Percentiles rank a stretch among this genome's conserved stretches.
Evolutionary conservation across 2,888 invertebrate genomes (phyloP).

Genomic region (Rhagonycha lutea): DNA sequence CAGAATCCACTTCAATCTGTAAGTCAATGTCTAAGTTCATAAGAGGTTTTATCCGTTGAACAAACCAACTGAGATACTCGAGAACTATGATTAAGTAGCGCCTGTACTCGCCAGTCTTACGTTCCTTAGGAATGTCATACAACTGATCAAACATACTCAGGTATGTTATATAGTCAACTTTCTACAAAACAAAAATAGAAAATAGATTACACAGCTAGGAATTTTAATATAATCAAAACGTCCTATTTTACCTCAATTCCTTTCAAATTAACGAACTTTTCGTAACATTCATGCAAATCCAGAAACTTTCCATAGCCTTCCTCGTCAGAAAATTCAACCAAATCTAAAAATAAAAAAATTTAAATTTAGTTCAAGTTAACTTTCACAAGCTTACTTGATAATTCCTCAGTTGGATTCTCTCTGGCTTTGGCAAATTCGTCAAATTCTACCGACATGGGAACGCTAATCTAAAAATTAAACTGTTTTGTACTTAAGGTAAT

Average conservation of each 20-base stretch:
- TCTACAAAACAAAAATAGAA: conserved; percentile 54
- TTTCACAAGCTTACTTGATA: conserved; percentile 63
- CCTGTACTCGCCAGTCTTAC: conserved; percentile 85
- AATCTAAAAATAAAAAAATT: conserved; percentile 56
- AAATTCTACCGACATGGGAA: conserved; percentile 98
- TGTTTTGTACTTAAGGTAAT: neutral
- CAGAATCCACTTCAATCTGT: conserved; percentile 77
- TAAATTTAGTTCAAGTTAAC: neutral
- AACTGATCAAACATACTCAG: conserved; percentile 92
- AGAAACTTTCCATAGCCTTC: conserved; percentile 99
- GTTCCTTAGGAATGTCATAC: conserved; percentile 90
- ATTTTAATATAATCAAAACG: neutral
- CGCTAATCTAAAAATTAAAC: conserved; percentile 68
- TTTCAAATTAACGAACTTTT: conserved; percentile 94
- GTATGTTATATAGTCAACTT: conserved; percentile 96
- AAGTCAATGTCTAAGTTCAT: conserved; percentile 81
- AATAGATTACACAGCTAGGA: neutral
- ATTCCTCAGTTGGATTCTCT: conserved; percentile 88
- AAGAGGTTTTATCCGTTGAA: conserved; percentile 83
- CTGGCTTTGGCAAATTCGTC: conserved; percentile 88
- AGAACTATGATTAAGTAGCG: conserved; percentile 83
- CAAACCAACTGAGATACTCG: conserved; percentile 84
- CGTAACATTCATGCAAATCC: conserved; percentile 95
- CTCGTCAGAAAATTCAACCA: conserved; percentile 97
- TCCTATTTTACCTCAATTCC: conserved; percentile 80